Base-by-base conservation (phyloP, 2,888 invertebrate species). In the Ormyrus labotus region DNA sequence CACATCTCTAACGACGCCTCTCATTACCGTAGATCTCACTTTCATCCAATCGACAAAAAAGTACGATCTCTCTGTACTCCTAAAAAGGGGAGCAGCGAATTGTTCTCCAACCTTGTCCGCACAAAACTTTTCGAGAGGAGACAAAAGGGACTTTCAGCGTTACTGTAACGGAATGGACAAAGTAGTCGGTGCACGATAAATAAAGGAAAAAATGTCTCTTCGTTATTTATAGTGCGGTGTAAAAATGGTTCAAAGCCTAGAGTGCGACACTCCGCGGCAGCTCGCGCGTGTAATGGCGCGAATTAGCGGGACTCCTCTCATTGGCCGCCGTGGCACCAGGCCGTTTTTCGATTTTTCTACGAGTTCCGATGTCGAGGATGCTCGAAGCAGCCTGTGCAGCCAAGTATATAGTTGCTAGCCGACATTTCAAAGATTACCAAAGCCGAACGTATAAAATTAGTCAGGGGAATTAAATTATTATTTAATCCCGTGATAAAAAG, bases 181-280 rank as follows among this genome's bases (percentile, higher is more conserved):
- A 58, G 58, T 60, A 67, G 74, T 67, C 51, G 58, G 5, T 60
- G 76, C n/a, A 47, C 53, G 70, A 64, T 61, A 77, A 77, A 77
- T 58, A 71, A 50, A 77, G 70, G 63, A 65, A 77, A 77, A 70
- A 77, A 71, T 34, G n/a, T 7, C 57, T 11, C 47, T 53, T 64
- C 57, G 70, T 71, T 77, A 77, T 77, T 71, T 77, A 71, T 77
- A 77, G 70, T 64, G 13, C 53, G n/a, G 64, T 7, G 70, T 71
- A 71, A 77, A 77, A 77, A 71, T 77, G 53, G 77, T 77, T 48
- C 76, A 69, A 64, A 77, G 70, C 70, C 13, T 34, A 34, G 34
- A 67, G 11, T 45, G 58, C 51, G 34, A 57, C 48, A 9, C 63
- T 60, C 4, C 57, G 58, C 34, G 11, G 8, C 57, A 57, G 45